Evolutionary conservation across 2,888 invertebrate species (phyloP).

Genomic region (Drosophila merina): DNA sequence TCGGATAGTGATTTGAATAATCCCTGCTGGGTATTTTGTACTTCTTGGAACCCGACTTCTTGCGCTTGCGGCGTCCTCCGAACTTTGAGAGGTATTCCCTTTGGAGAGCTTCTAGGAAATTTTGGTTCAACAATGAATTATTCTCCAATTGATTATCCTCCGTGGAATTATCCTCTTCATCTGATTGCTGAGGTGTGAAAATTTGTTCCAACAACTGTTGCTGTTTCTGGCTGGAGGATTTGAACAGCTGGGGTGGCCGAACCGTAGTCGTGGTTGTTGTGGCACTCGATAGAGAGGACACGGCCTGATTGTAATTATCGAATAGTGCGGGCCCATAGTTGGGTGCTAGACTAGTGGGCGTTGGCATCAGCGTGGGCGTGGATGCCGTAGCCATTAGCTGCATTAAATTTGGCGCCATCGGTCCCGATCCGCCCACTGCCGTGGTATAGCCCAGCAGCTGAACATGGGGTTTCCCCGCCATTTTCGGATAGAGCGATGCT

Average conservation of each 20-base stretch:
- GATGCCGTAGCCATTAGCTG: constrained; percentile 60
- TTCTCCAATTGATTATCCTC: constrained; percentile 49
- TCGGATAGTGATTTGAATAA: not conserved
- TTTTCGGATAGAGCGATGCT: constrained; percentile 22
- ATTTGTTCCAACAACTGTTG: constrained; percentile 71
- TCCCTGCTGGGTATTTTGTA: constrained; percentile 8
- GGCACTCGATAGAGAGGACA: constrained; percentile 17
- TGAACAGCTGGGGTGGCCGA: constrained; percentile 27
- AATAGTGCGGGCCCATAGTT: constrained; percentile 74
- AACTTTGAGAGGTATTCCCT: constrained; percentile 66
- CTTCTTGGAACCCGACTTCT: constrained; percentile 37
- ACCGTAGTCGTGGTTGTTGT: constrained; percentile 40
- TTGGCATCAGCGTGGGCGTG: constrained; percentile 47
- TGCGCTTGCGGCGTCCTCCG: constrained; percentile 58
- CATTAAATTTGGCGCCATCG: constrained; percentile 60
- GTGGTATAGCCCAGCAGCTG: constrained; percentile 70
- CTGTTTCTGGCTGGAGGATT: constrained; percentile 21
- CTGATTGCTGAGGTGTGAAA: constrained; percentile 50
- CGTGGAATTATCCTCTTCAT: constrained; percentile 27
- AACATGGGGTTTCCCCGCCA: constrained; percentile 57
- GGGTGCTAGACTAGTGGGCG: constrained; percentile 41
- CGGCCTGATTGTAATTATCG: constrained; percentile 58
- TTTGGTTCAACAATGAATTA: constrained; percentile 68
- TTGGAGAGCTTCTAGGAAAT: constrained; percentile 77
- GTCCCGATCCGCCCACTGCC: constrained; percentile 55